A percentile compares a stretch with the other conserved stretches of the same genome.
phyloP scores from a whole-genome alignment of 2,888 invertebrate species.

The Allophyes oxyacanthae region DNA sequence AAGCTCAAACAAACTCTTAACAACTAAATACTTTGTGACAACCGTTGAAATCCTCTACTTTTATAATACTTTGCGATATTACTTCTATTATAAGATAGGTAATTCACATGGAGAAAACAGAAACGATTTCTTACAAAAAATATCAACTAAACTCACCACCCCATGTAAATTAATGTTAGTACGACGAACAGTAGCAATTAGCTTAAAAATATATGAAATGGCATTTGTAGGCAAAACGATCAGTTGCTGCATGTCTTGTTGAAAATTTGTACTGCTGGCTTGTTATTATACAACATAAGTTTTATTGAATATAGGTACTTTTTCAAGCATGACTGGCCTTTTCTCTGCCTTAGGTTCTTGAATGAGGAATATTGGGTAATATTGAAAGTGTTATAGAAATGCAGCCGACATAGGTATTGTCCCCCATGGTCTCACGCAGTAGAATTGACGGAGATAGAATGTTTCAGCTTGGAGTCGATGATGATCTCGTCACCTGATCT shows the following conservation, averaged over 20 bases:
- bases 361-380: constrained; percentile 14
- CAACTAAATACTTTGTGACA: constrained; percentile 78
- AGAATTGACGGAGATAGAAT: constrained; percentile 80
- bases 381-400: constrained; percentile 47
- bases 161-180: constrained; percentile 53
- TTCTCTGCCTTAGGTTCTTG: constrained; percentile 33
- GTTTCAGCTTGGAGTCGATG: constrained; percentile 93
- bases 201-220: constrained; percentile 41
- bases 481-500: constrained; percentile 97
- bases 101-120: constrained; percentile 43
- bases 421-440: constrained; percentile 60
- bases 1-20: constrained; percentile 68
- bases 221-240: constrained; percentile 49
- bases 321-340: constrained; percentile 31
- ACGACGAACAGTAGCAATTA: constrained; percentile 41
- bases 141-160: constrained; percentile 48
- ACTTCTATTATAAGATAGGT: constrained; percentile 44
- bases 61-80: constrained; percentile 54
- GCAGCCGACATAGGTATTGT: constrained; percentile 46
- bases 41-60: constrained; percentile 54
- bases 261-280: constrained; percentile 28
- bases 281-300: too few species aligned
- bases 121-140: constrained; percentile 56
- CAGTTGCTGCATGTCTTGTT: constrained; percentile 58
- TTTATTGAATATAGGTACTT: constrained; percentile 10